Percentiles rank a stretch among this genome's conserved stretches.
Conservation (phyloP, 2,797 vertebrate genomes). For the Pseudochirops corinnae region DNA sequence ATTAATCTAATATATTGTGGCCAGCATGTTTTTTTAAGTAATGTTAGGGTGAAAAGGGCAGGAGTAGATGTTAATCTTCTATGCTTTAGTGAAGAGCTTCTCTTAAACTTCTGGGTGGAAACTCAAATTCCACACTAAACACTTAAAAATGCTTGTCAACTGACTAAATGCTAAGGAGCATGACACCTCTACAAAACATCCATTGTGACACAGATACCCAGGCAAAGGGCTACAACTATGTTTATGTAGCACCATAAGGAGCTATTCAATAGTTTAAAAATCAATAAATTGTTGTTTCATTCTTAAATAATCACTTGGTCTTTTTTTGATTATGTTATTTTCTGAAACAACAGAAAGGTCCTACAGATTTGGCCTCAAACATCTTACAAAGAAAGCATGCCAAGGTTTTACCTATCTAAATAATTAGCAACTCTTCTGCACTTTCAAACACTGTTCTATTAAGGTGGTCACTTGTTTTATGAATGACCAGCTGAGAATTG, state of each 20-base stretch:
- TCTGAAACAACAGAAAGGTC: background rate
- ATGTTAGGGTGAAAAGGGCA: background rate
- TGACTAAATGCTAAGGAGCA: background rate
- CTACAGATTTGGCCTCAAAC: background rate
- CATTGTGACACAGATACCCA: background rate
- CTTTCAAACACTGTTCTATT: slow-evolving; percentile 34
- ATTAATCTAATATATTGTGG: background rate
- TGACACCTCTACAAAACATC: background rate
- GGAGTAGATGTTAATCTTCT: background rate
- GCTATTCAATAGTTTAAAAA: background rate
- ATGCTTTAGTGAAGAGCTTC: background rate
- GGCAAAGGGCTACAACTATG: background rate
- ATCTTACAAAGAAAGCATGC: background rate
- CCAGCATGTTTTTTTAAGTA: background rate
- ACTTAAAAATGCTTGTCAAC: background rate
- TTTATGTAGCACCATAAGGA: background rate
- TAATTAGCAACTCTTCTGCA: background rate
- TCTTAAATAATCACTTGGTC: background rate
- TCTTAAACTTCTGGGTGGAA: background rate
- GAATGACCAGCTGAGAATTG: slow-evolving; percentile 64
- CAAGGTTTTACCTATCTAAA: background rate
- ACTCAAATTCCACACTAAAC: background rate
- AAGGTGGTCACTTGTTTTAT: slow-evolving; percentile 69
- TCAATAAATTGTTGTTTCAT: background rate
- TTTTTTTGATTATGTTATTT: background rate